Conservation (phyloP, 2,888 invertebrate species). For the Osmoderma eremita region DNA sequence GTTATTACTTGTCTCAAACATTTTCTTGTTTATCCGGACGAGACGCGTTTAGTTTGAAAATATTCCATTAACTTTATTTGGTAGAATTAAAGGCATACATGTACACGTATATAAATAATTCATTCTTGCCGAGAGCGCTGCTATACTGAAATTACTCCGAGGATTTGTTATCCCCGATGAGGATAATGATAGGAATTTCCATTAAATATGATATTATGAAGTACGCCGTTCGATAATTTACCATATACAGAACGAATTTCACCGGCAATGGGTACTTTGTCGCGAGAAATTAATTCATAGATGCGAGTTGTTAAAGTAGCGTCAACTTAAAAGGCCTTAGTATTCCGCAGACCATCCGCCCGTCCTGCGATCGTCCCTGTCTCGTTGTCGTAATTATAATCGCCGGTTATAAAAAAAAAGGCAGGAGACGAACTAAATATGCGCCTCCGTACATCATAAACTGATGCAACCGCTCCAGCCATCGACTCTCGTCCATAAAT, state of each 20-base stretch:
- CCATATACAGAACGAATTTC: conserved; percentile 21
- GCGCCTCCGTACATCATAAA: conserved; percentile 32
- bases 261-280: background rate
- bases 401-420: conserved; percentile 9
- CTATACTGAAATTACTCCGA: no score
- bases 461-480: conserved; percentile 20
- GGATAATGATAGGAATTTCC: conserved; percentile 11
- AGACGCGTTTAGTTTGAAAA: no score
- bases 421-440: conserved; percentile 27
- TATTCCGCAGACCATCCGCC: conserved; percentile 24
- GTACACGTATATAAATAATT: no score
- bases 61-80: no score
- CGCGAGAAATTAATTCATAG: conserved; percentile 30
- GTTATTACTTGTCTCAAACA: no score
- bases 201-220: conserved; percentile 6
- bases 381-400: conserved; percentile 31
- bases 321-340: conserved; percentile 32
- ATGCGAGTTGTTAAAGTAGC: conserved; percentile 18
- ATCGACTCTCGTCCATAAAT: conserved; percentile 24
- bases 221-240: conserved; percentile 7
- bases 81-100: no score
- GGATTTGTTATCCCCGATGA: background rate
- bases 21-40: no score
- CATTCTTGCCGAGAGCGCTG: no score
- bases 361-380: conserved; percentile 8